These are phyloP conservation scores for Eulithis prunata DNA, from an alignment of 2,888 invertebrate genomes.

Conservation along the genomic window DNA sequence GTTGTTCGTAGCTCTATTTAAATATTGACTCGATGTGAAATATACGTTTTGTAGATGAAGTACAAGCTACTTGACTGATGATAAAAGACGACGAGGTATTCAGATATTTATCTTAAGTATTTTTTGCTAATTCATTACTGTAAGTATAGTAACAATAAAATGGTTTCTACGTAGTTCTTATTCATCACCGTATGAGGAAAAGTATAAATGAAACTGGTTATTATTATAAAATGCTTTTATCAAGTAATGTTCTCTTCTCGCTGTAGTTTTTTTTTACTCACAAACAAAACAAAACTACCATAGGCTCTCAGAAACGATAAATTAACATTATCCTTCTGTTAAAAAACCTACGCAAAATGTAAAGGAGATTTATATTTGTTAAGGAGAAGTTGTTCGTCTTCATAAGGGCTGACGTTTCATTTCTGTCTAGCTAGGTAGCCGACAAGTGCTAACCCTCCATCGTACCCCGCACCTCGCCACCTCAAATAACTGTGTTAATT, in stretches of 20 bases:
- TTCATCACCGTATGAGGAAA: too few species aligned
- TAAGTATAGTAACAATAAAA: too few species aligned
- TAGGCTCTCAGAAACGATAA: slow-evolving; percentile 66
- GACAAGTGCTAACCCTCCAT: slow-evolving; percentile 76
- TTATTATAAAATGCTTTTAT: too few species aligned
- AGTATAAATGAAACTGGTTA: too few species aligned
- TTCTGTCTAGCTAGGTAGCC: slow-evolving; percentile 77
- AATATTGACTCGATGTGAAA: neutral
- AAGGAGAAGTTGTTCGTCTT: slow-evolving; percentile 81
- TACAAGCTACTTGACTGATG: too few species aligned
- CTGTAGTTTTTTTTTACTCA: neutral
- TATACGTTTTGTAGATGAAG: too few species aligned
- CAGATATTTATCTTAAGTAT: too few species aligned
- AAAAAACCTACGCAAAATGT: slow-evolving; percentile 70
- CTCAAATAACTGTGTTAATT: slow-evolving; percentile 31
- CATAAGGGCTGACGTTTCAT: slow-evolving; percentile 81
- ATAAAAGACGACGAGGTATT: too few species aligned
- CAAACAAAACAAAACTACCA: slow-evolving; percentile 38
- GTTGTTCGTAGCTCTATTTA: neutral
- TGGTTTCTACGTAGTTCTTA: too few species aligned
- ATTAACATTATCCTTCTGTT: slow-evolving; percentile 69
- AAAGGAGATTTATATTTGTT: slow-evolving; percentile 81
- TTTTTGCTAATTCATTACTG: too few species aligned
- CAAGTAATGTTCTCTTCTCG: too few species aligned
- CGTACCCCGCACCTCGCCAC: slow-evolving; percentile 48